Conservation (phyloP, 2,113 vertebrate species). For the Cololabis saira region DNA sequence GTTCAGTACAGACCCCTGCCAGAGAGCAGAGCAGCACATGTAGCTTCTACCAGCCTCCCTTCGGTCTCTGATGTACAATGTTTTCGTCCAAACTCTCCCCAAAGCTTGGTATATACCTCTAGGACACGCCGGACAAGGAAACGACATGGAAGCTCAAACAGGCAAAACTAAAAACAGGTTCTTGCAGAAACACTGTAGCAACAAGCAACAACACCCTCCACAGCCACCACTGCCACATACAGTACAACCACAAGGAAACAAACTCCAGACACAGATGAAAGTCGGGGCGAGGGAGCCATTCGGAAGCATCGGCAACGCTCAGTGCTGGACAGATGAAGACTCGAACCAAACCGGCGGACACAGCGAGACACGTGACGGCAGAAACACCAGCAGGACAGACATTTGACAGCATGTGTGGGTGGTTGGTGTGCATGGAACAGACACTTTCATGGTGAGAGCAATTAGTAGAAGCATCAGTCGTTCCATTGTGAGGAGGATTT, state of each 20-base stretch:
- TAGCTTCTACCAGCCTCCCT: conserved; percentile 6
- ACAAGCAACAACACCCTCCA: conserved; percentile 32
- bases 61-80: neutral
- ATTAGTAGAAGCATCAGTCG: neutral
- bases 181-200: conserved; percentile 1
- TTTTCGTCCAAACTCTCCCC: conserved; percentile 19
- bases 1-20: neutral
- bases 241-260: conserved; percentile 44
- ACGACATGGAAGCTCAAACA: conserved; percentile 47
- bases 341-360: conserved; percentile 55
- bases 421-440: conserved; percentile 6
- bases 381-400: conserved; percentile 37
- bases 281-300: conserved; percentile 40
- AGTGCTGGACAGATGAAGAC: conserved; percentile 27
- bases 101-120: conserved; percentile 53
- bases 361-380: conserved; percentile 51
- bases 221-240: conserved; percentile 16
- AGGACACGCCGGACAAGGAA: conserved; percentile 39
- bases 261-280: conserved; percentile 35
- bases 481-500: neutral
- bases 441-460: neutral
- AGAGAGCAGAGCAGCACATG: neutral
- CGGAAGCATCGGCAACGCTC: conserved; percentile 29
- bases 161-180: conserved; percentile 48
- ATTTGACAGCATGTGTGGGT: conserved; percentile 12